phyloP scores from a whole-genome alignment of 2,888 invertebrate genomes.

The Mesorhabditis belari region DNA sequence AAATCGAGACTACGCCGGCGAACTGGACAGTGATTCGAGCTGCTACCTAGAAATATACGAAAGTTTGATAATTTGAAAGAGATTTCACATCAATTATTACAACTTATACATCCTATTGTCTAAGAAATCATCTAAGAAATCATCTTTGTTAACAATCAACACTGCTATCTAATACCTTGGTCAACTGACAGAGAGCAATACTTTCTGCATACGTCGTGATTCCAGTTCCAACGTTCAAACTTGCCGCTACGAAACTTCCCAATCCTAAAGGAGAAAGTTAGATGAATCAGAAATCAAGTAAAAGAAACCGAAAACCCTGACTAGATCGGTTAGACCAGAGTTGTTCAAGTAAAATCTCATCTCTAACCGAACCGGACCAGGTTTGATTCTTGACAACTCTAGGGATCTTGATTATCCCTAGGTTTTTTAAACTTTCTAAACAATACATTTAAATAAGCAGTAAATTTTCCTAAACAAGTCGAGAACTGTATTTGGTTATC shows the following conservation, averaged over 20 bases:
- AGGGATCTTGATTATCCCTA: too few relatives aligned
- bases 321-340: too few relatives aligned
- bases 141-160: background rate
- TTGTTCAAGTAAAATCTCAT: too few relatives aligned
- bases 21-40: constrained; percentile 42
- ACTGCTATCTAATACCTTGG: constrained; percentile 11
- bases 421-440: too few relatives aligned
- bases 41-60: constrained; percentile 25
- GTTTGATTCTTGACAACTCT: too few relatives aligned
- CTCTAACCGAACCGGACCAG: too few relatives aligned
- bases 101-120: too few relatives aligned
- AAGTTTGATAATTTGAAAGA: background rate
- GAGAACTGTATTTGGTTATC: too few relatives aligned
- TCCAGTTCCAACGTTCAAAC: constrained; percentile 37
- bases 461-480: too few relatives aligned
- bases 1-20: constrained; percentile 34
- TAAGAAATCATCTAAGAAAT: background rate
- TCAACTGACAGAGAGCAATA: constrained; percentile 41
- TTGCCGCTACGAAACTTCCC: constrained; percentile 33
- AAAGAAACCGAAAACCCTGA: too few relatives aligned
- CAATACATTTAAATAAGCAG: too few relatives aligned
- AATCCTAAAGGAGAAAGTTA: constrained; percentile 31
- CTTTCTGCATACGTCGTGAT: constrained; percentile 47
- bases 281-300: too few relatives aligned
- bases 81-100: background rate